phyloP scores from a whole-genome alignment of 2,888 invertebrate genomes.

The Ophion obscuratus region DNA sequence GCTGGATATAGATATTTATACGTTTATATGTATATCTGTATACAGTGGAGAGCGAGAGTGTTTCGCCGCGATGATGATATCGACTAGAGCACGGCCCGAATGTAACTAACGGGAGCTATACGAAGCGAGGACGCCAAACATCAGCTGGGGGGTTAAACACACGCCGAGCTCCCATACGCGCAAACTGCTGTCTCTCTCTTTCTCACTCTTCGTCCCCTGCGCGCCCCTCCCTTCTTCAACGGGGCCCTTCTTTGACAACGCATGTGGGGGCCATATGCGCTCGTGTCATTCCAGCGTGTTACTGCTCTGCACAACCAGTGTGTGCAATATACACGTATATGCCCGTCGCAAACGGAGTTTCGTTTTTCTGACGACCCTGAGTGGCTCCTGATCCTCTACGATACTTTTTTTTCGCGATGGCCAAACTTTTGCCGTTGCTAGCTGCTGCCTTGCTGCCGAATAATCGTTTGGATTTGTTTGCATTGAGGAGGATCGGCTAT shows the following conservation, averaged over 20 bases:
- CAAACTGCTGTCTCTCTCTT: conserved; percentile 45
- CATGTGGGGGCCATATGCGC: conserved; percentile 79
- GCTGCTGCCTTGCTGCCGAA: not conserved
- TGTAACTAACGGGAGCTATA: conserved; percentile 73
- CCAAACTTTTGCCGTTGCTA: not conserved
- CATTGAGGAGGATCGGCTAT: not conserved
- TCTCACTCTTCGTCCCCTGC: conserved; percentile 15
- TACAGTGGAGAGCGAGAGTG: not conserved
- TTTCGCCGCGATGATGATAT: conserved; percentile 34
- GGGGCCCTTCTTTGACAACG: conserved; percentile 60
- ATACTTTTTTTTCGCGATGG: not conserved
- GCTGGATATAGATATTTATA: too few species aligned
- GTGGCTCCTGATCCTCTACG: not conserved
- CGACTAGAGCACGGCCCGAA: conserved; percentile 76
- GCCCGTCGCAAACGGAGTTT: not conserved
- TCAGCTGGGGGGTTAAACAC: conserved; percentile 77
- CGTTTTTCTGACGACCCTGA: not conserved
- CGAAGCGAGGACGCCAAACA: conserved; percentile 71
- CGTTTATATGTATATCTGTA: not conserved
- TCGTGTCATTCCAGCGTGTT: conserved; percentile 37
- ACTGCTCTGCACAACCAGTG: not conserved
- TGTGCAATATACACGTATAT: not conserved
- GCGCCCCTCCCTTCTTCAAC: conserved; percentile 51
- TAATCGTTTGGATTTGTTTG: not conserved
- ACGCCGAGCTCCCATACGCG: conserved; percentile 57